Evolutionary conservation across 2,888 invertebrate species (phyloP), one percentile per base, ranked within the genome.

Genomic region (Cacoxenus indagator): DNA sequence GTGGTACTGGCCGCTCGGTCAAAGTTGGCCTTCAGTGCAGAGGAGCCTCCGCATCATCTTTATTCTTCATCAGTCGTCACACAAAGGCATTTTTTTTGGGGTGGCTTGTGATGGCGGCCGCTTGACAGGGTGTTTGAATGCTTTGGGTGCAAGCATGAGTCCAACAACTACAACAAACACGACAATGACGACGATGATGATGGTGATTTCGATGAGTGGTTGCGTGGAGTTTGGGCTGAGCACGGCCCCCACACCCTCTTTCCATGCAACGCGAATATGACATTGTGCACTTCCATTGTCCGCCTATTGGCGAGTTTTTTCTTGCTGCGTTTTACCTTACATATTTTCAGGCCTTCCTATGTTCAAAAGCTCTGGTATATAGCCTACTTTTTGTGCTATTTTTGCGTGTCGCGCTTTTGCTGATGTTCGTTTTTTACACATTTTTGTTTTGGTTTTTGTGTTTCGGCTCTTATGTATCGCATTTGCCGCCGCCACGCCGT

Each of bases 371-470:
- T 17, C 19, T 45, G 29, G 54, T 27, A 64, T 19, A 46, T 65
- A 54, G 65, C 59, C 67, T 62, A 57, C 62, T 78, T 81, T 81
- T 81, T 83, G 82, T 70, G 76, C 76, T 80, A 75, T 75, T 81
- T 81, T 73, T 74, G 67, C 14, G 29, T 62, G 43, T 29, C 31
- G 57, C 69, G 22, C 27, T 69, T 45, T 51, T 51, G 51, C 51
- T 51, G 51, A 45, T 64, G 46, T 67, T 55, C 64, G 64, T 82
- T 82, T 83, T 78, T 83, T 80, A 83, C 80, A 80, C 84, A 83
- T 82, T 82, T 84, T 83, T 82, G 82, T 84, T 84, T 82, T 82
- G 83, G 83, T 84, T 82, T 84, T 82, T 82, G 83, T 76, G 71
- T 68, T 82, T 79, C 78, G 83, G 70, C 74, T 73, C 82, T 77